Base-by-base conservation (phyloP, 2,113 vertebrate species). In the Tiliqua scincoides region DNA sequence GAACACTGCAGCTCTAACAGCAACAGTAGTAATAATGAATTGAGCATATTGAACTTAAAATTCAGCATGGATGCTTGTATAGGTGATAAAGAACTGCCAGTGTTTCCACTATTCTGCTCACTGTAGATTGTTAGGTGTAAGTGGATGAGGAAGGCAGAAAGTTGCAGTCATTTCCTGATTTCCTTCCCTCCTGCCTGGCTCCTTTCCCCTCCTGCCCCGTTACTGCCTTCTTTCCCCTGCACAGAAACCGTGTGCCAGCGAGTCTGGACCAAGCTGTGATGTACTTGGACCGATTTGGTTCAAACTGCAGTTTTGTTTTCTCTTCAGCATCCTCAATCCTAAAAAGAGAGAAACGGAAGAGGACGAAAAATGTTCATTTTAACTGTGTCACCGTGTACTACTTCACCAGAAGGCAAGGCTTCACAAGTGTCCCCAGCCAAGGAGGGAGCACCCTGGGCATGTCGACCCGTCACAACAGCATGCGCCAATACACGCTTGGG, bases 351-450 rank as follows among this genome's bases (percentile, higher is more conserved):
- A 99, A 99, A 94, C 96, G 98, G 32, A 96, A 98, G 94, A 97
- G 99, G 91, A 97, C 97, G 0, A 97, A 98, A 92, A 98, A 98
- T 97, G 99, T 99, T 35, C 98, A 98, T 85, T 99, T 99, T 68
- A 98, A 99, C 77, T 99, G 98, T n/a, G 98, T 99, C 92, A 99
- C 98, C 0, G 98, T 99, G 87, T 99, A 99, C 95, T 99, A 99
- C 96, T 99, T 99, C 95, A 96, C 98, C 6, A 96, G 99, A 86
- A 95, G 99, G 48, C 99, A 99, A 94, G 99, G 99, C 88, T 99
- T 99, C 96, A 99, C 98, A 82, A 99, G 99, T 0, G 99, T 99
- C 87, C 99, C 99, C 95, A 99, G 99, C 89, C 99, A 99, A 91
- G 99, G 99, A 0, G 99, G 99, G 86, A 99, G 99, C 95, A 98